These are phyloP conservation scores for Galeruca laticollis DNA, from an alignment of 2,888 invertebrate genomes.

Conservation along the genomic window DNA sequence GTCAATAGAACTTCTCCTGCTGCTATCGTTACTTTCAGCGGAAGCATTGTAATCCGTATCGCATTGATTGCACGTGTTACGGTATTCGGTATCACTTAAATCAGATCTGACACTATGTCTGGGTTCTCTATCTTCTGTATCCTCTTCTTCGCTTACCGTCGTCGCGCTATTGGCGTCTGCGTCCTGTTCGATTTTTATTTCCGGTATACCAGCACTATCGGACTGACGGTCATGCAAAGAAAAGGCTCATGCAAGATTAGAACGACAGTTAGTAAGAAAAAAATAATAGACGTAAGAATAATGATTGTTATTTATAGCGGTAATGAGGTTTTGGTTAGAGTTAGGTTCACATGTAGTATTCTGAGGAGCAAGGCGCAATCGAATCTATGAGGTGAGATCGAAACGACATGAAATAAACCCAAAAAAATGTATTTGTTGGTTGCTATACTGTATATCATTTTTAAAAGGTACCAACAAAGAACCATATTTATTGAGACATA, in stretches of 20 bases:
- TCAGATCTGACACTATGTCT: constrained; percentile 36
- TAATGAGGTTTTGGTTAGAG: background rate
- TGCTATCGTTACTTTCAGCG: constrained; percentile 62
- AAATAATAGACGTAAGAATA: background rate
- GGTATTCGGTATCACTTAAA: constrained; percentile 24
- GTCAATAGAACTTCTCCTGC: constrained; percentile 53
- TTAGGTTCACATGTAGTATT: too few species aligned
- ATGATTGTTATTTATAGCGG: constrained; percentile 1
- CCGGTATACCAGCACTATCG: constrained; percentile 46
- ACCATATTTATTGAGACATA: too few species aligned
- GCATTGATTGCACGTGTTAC: constrained; percentile 44
- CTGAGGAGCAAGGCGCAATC: too few species aligned
- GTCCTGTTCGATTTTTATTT: constrained; percentile 16
- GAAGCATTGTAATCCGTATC: constrained; percentile 65
- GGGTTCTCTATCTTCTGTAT: constrained; percentile 32
- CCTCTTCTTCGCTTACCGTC: background rate
- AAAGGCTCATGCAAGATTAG: constrained; percentile 55
- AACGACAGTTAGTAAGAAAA: constrained; percentile 24
- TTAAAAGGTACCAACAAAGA: too few species aligned
- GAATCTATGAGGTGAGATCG: too few species aligned
- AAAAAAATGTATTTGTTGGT: too few species aligned
- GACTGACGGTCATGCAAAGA: constrained; percentile 61
- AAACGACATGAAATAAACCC: too few species aligned
- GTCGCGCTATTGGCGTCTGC: constrained; percentile 4
- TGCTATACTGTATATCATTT: too few species aligned